Conservation (phyloP, 2,797 vertebrate species). For the Typhlichthys eigenmanni region DNA sequence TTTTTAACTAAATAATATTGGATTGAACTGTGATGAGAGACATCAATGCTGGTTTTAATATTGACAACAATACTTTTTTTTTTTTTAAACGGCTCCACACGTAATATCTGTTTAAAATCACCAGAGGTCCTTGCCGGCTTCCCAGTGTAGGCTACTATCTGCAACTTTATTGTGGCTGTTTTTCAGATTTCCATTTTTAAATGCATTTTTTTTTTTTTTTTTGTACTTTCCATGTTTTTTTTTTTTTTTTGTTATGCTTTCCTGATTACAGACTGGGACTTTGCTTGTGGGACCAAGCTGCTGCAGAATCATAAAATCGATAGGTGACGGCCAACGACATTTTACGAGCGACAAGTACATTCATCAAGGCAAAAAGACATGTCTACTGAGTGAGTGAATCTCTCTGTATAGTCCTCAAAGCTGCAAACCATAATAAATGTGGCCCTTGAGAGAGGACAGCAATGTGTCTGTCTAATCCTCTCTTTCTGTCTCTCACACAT, state of each 20-base stretch:
- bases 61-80: too few species aligned
- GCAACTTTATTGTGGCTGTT: slow-evolving; percentile 25
- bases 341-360: slow-evolving; percentile 57
- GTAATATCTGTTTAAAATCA: too few species aligned
- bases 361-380: slow-evolving; percentile 52
- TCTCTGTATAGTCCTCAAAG: slow-evolving; percentile 29
- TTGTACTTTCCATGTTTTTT: slow-evolving; percentile 47
- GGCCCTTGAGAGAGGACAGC: slow-evolving; percentile 6
- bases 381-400: slow-evolving; percentile 25
- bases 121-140: too few species aligned
- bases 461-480: background rate
- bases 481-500: background rate
- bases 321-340: slow-evolving; percentile 51
- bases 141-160: slow-evolving; percentile 10
- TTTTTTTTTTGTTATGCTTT: slow-evolving; percentile 27
- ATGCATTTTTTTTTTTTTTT: slow-evolving; percentile 18
- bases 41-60: too few species aligned
- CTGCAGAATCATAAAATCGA: slow-evolving; percentile 56
- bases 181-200: slow-evolving; percentile 37
- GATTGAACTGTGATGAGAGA: too few species aligned
- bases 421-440: slow-evolving; percentile 27
- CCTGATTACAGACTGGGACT: slow-evolving; percentile 45
- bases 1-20: too few species aligned
- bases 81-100: too few species aligned
- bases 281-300: slow-evolving; percentile 34